phyloP scores from a whole-genome alignment of 2,113 vertebrate genomes.

The Cyanistes caeruleus region DNA sequence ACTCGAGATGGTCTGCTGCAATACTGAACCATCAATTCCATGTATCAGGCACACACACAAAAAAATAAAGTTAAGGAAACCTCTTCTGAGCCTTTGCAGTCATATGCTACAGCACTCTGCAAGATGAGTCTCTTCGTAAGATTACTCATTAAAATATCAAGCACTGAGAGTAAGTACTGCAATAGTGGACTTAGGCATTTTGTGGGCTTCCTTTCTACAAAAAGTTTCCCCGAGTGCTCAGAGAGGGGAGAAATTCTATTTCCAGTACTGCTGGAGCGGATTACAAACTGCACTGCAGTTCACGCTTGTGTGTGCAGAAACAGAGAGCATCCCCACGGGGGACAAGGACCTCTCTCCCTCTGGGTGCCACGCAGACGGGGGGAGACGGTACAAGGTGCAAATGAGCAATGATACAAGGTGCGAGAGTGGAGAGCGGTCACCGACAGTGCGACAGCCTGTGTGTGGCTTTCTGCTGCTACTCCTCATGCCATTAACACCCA shows the following conservation, averaged over 20 bases:
- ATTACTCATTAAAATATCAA: neutral
- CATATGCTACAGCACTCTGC: neutral
- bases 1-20: neutral
- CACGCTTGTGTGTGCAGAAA: neutral
- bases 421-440: neutral
- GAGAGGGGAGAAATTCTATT: neutral
- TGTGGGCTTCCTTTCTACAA: neutral
- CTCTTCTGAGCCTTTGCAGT: neutral
- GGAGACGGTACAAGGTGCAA: accelerated
- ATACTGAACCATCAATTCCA: neutral
- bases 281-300: neutral
- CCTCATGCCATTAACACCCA: neutral
- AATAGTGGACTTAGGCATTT: neutral
- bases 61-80: neutral
- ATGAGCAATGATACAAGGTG: neutral
- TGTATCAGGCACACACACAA: neutral
- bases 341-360: neutral
- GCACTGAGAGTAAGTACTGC: neutral
- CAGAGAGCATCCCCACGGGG: neutral
- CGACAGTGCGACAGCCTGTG: neutral
- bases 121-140: neutral
- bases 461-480: neutral
- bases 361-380: accelerated
- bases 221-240: neutral
- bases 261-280: neutral